Evolutionary conservation across 2,797 vertebrate species (phyloP).

Genomic region (Cryptoblepharus egeriae): DNA sequence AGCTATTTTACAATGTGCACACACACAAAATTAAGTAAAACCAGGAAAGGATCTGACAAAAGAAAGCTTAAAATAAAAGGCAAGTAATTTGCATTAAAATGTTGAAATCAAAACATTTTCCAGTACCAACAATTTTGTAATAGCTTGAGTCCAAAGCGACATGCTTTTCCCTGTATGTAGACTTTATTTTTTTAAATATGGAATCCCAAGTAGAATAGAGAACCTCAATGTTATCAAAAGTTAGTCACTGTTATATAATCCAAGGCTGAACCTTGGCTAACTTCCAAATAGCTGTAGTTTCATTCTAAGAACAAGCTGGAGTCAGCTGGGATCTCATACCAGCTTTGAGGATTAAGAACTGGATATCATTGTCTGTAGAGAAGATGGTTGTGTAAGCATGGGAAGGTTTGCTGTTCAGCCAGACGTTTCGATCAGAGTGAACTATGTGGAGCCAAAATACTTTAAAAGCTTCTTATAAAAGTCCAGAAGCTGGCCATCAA

Average conservation of each 20-base stretch:
- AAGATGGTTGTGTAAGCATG: constrained; percentile 36
- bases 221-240: constrained; percentile 60
- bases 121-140: constrained; percentile 68
- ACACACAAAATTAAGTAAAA: constrained; percentile 33
- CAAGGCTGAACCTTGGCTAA: constrained; percentile 40
- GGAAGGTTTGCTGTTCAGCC: constrained; percentile 50
- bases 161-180: constrained; percentile 67
- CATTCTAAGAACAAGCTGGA: constrained; percentile 51
- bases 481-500: constrained; percentile 64
- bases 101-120: constrained; percentile 63
- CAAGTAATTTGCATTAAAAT: constrained; percentile 66
- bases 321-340: constrained; percentile 53
- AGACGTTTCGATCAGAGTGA: constrained; percentile 59
- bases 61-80: constrained; percentile 61
- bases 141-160: constrained; percentile 66
- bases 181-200: constrained; percentile 46
- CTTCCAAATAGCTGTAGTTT: constrained; percentile 37
- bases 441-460: constrained; percentile 49
- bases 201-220: constrained; percentile 57
- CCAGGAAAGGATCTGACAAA: constrained; percentile 42
- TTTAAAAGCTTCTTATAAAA: constrained; percentile 55
- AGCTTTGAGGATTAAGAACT: constrained; percentile 56
- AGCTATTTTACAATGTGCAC: constrained; percentile 52
- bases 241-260: constrained; percentile 44
- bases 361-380: constrained; percentile 42